Conservation (phyloP, 2,888 invertebrate species). For the Drosophila hawaiiensis region DNA sequence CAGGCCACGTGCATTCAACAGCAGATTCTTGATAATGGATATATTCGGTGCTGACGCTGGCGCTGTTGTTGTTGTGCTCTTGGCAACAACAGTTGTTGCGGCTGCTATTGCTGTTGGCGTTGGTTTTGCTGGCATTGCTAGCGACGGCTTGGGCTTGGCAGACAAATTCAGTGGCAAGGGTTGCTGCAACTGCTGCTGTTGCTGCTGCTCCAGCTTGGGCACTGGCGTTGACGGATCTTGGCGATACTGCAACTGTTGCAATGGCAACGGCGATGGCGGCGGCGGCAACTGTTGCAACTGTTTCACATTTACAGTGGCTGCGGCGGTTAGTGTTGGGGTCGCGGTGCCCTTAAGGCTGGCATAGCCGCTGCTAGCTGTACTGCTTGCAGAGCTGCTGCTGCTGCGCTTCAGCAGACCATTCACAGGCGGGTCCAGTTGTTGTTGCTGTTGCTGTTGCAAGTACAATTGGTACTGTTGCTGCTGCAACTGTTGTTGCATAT, state of each 20-base stretch:
- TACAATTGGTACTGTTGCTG: conserved; percentile 65
- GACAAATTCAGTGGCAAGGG: conserved; percentile 73
- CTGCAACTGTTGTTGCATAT: conserved; percentile 66
- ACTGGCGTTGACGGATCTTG: conserved; percentile 68
- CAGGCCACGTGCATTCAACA: conserved; percentile 89
- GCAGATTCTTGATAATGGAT: conserved; percentile 91
- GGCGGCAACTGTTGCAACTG: conserved; percentile 53
- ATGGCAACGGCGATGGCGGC: conserved; percentile 59
- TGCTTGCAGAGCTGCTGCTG: conserved; percentile 47
- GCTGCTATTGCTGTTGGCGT: conserved; percentile 41
- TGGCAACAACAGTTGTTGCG: conserved; percentile 21
- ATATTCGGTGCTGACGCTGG: conserved; percentile 87
- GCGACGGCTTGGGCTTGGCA: conserved; percentile 68
- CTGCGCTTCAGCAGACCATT: conserved; percentile 37
- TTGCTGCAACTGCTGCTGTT: conserved; percentile 40
- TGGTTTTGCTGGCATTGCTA: conserved; percentile 44
- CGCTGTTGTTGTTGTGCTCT: conserved; percentile 13
- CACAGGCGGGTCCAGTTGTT: conserved; percentile 38
- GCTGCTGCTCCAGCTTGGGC: conserved; percentile 57
- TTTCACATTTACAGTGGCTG: conserved; percentile 30
- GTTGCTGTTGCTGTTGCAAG: conserved; percentile 56
- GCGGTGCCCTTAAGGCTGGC: conserved; percentile 47
- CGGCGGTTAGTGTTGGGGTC: neutral
- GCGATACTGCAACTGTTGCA: conserved; percentile 70
- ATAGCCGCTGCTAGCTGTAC: conserved; percentile 33